A percentile compares a stretch with the other conserved stretches of the same genome.
Conservation (phyloP, 1,140 invertebrate genomes). For the Drosophila rhopaloa region DNA sequence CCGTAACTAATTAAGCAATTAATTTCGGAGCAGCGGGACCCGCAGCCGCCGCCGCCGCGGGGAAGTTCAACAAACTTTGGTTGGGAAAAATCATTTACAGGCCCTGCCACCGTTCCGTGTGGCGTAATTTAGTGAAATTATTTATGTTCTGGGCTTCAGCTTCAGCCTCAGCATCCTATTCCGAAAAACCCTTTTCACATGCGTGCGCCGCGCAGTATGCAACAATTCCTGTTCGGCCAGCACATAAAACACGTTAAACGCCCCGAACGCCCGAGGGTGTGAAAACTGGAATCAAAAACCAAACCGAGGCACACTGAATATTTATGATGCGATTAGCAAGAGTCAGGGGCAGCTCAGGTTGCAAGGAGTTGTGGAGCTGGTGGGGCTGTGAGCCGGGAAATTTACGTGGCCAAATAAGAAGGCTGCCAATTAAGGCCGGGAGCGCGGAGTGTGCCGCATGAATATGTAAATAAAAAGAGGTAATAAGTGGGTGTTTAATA, state of each 20-base stretch:
- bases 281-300: constrained; percentile 77
- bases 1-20: constrained; percentile 83
- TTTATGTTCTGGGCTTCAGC: constrained; percentile 48
- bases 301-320: constrained; percentile 72
- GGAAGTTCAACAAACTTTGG: constrained; percentile 77
- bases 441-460: constrained; percentile 68
- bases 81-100: constrained; percentile 12
- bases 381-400: constrained; percentile 12
- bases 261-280: constrained; percentile 72
- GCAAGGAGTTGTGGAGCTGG: constrained; percentile 53
- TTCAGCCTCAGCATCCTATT: constrained; percentile 5
- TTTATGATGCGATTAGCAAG: constrained; percentile 81
- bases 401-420: constrained; percentile 71
- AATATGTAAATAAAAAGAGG: constrained; percentile 84
- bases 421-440: constrained; percentile 74
- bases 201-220: constrained; percentile 69
- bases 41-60: constrained; percentile 46
- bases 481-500: constrained; percentile 84
- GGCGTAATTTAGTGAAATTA: constrained; percentile 62
- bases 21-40: constrained; percentile 67
- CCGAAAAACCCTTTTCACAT: constrained; percentile 56
- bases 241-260: constrained; percentile 79
- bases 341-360: constrained; percentile 57
- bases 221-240: constrained; percentile 65
- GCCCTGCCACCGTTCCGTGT: constrained; percentile 17